Conservation (phyloP, 2,888 invertebrate species). For the Gibbula magus region DNA sequence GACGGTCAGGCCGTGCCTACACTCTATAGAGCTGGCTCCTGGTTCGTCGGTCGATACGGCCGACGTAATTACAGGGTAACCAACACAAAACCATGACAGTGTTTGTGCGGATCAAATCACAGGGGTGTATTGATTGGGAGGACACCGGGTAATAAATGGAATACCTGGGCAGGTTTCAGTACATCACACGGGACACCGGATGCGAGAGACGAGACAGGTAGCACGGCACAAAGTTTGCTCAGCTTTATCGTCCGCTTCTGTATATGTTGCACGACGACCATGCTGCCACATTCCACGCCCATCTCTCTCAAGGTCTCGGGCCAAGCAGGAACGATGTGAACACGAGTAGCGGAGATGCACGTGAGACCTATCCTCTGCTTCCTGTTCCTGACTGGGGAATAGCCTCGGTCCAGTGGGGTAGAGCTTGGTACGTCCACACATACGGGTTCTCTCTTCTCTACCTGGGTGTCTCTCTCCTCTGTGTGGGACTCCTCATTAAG, state of each 20-base stretch:
- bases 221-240: background rate
- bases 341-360: conserved; percentile 1
- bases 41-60: background rate
- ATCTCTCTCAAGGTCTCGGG: background rate
- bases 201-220: background rate
- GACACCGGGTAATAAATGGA: conserved; percentile 20
- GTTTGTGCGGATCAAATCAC: conserved; percentile 23
- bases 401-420: conserved; percentile 72
- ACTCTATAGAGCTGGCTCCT: background rate
- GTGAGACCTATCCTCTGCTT: conserved; percentile 8
- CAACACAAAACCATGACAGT: conserved; percentile 21
- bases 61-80: conserved; percentile 22
- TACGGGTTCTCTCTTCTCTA: conserved; percentile 79
- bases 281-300: conserved; percentile 5
- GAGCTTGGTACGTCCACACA: conserved; percentile 79
- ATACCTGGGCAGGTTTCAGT: conserved; percentile 12
- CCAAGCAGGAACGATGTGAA: background rate
- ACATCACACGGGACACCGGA: conserved; percentile 3
- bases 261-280: conserved; percentile 13
- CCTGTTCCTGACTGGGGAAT: conserved; percentile 72
- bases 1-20: background rate
- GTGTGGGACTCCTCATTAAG: conserved; percentile 78
- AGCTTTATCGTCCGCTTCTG: background rate
- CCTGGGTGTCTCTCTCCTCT: conserved; percentile 78
- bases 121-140: conserved; percentile 16